Evolutionary conservation across 2,888 invertebrate genomes (phyloP).

Genomic region (Lamproptera curius): DNA sequence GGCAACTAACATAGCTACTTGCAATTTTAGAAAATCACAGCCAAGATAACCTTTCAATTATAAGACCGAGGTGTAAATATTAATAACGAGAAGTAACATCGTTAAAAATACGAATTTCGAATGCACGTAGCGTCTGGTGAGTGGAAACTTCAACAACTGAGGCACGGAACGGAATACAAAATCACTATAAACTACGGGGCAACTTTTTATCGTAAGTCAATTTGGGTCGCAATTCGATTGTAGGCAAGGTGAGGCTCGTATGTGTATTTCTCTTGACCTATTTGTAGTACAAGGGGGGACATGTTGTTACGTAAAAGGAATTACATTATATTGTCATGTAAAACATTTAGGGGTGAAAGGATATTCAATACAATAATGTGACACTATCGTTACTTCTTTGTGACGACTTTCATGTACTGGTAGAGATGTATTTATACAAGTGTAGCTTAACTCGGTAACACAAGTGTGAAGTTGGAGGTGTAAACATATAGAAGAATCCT

Average conservation of each 20-base stretch:
- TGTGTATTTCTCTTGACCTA: constrained; percentile 13
- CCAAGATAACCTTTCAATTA: no score
- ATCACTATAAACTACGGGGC: constrained; percentile 12
- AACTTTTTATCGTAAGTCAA: constrained; percentile 16
- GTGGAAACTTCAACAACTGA: constrained; percentile 10
- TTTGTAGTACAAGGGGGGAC: neutral
- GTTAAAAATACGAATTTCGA: constrained; percentile 1
- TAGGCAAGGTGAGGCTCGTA: constrained; percentile 7
- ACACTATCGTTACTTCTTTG: no score
- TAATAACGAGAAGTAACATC: neutral
- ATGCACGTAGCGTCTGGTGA: neutral
- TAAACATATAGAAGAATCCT: no score
- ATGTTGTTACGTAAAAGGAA: neutral
- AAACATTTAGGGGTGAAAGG: no score
- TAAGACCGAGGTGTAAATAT: no score
- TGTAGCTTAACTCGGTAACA: no score
- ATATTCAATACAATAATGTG: no score
- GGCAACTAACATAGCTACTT: no score
- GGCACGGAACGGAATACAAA: constrained; percentile 10
- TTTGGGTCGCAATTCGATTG: constrained; percentile 17
- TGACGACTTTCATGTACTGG: no score
- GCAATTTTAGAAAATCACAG: no score
- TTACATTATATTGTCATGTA: neutral
- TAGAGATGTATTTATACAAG: no score
- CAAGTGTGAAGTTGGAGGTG: no score